Conservation (phyloP, 1,140 invertebrate genomes). For the Thrips palmi region DNA sequence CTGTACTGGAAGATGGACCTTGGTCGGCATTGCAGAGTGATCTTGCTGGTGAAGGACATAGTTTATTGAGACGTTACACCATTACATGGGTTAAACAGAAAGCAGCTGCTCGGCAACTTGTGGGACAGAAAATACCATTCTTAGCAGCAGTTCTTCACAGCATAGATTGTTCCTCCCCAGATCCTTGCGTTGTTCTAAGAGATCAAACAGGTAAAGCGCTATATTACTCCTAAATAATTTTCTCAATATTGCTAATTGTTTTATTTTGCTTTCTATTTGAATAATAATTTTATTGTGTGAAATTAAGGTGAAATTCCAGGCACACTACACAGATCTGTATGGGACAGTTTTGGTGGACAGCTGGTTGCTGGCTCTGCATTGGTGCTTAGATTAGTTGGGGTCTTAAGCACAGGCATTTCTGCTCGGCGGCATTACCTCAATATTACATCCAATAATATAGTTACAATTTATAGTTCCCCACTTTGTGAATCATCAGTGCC, state of each 20-base stretch:
- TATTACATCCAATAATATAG: conserved; percentile 15
- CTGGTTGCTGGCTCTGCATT: conserved; percentile 14
- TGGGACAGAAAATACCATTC: conserved; percentile 15
- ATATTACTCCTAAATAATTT: background rate
- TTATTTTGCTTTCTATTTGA: background rate
- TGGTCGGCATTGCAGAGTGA: conserved; percentile 13
- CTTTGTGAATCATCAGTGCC: conserved; percentile 1
- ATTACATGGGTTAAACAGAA: conserved; percentile 12
- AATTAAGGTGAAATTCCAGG: conserved; percentile 16
- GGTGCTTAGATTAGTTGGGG: conserved; percentile 15
- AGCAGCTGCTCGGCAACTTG: conserved; percentile 10
- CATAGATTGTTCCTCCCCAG: conserved; percentile 13
- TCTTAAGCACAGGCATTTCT: conserved; percentile 13
- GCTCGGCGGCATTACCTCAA: conserved; percentile 15
- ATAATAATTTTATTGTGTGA: background rate
- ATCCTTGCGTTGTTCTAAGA: conserved; percentile 14
- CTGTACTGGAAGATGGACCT: conserved; percentile 12
- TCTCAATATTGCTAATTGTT: background rate
- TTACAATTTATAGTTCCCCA: conserved; percentile 12
- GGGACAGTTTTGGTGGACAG: conserved; percentile 14
- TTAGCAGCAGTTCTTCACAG: conserved; percentile 14
- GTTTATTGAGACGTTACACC: conserved; percentile 12
- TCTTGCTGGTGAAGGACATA: conserved; percentile 3
- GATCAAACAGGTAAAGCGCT: conserved; percentile 13
- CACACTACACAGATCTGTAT: conserved; percentile 16